A percentile compares a stretch with the other conserved stretches of the same genome.
Conservation (phyloP, 1,140 invertebrate genomes). For the Orchesella cincta region DNA sequence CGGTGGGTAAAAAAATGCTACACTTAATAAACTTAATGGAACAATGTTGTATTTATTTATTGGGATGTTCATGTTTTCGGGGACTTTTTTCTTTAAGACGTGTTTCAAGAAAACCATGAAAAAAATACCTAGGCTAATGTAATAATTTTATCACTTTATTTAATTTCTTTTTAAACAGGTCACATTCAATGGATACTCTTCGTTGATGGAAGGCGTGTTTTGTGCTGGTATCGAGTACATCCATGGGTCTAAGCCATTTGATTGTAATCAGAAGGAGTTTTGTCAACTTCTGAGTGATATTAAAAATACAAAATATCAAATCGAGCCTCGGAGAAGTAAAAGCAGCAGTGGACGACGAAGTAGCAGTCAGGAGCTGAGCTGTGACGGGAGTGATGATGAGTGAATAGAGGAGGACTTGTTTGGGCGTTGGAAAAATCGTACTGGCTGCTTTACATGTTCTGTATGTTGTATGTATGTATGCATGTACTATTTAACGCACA, state of each 20-base stretch:
- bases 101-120: no score
- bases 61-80: background rate
- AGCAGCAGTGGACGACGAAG: background rate
- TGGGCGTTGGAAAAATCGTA: background rate
- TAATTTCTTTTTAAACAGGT: background rate
- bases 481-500: no score
- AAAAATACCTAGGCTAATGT: no score
- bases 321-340: background rate
- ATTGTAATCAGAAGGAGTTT: constrained; percentile 31
- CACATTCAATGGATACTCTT: background rate
- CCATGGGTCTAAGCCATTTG: constrained; percentile 8
- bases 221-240: constrained; percentile 20
- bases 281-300: constrained; percentile 7
- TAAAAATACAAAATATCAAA: background rate
- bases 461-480: no score
- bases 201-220: constrained; percentile 18
- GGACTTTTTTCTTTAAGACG: no score
- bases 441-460: background rate
- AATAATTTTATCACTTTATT: background rate
- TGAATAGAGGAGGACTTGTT: no score
- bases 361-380: constrained; percentile 12
- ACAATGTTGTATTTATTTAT: no score
- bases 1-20: constrained; percentile 23
- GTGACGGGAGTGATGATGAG: constrained; percentile 14
- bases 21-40: no score